phyloP scores from a whole-genome alignment of 2,113 vertebrate genomes.

The Vimba vimba region DNA sequence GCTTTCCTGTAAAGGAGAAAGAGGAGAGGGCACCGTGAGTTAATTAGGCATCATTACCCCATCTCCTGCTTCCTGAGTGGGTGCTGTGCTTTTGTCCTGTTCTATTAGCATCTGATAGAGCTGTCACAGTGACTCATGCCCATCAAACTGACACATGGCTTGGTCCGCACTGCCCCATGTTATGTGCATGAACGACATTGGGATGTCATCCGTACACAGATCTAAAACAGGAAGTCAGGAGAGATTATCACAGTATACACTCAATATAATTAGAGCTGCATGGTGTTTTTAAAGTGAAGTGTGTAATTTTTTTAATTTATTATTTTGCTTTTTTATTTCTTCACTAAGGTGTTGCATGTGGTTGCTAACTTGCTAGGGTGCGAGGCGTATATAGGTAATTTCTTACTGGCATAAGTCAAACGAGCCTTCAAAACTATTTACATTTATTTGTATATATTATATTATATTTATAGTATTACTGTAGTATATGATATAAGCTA shows the following conservation, averaged over 20 bases:
- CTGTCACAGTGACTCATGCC: conserved; percentile 46
- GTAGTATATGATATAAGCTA: background rate
- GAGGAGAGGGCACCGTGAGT: conserved; percentile 28
- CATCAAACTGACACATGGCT: conserved; percentile 13
- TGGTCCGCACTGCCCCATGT: background rate
- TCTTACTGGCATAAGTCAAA: background rate
- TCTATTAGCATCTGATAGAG: conserved; percentile 62
- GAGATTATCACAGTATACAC: background rate
- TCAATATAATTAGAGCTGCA: conserved; percentile 8
- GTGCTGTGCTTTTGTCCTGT: conserved; percentile 66
- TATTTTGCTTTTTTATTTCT: background rate
- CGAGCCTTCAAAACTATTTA: background rate
- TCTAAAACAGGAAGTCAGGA: background rate
- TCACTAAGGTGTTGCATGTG: background rate
- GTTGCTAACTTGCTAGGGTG: background rate
- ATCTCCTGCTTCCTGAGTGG: conserved; percentile 67
- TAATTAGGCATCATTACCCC: conserved; percentile 70
- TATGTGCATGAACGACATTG: background rate
- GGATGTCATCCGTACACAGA: conserved; percentile 12
- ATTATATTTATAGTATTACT: background rate
- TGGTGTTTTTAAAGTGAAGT: background rate
- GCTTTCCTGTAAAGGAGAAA: background rate
- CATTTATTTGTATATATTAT: background rate
- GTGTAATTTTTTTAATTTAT: background rate
- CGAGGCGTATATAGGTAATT: background rate